A percentile compares a stretch with the other conserved stretches of the same genome.
Conservation (phyloP, 2,888 invertebrate species). For the Zygothrica quintamaculata region DNA sequence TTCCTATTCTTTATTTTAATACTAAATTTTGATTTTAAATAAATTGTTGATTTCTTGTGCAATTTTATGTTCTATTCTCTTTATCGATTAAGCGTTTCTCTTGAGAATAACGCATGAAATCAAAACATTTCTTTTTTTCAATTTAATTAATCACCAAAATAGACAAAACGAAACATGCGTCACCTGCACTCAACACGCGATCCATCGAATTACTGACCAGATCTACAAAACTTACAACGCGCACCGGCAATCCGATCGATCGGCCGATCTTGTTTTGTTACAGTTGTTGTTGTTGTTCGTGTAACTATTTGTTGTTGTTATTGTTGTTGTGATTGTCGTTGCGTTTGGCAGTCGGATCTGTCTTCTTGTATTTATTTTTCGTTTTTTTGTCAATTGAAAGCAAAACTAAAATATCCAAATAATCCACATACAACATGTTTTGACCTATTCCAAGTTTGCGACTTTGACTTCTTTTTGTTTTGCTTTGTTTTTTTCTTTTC, state of each 20-base stretch:
- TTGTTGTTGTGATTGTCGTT: constrained; percentile 27
- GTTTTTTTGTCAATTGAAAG: constrained; percentile 34
- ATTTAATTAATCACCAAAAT: constrained; percentile 56
- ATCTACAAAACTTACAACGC: constrained; percentile 39
- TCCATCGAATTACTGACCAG: constrained; percentile 10
- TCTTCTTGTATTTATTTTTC: constrained; percentile 31
- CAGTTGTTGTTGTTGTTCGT: constrained; percentile 27
- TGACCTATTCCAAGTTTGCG: not conserved
- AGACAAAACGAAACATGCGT: constrained; percentile 56
- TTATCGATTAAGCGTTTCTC: constrained; percentile 18
- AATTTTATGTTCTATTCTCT: constrained; percentile 7
- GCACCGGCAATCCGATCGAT: constrained; percentile 45
- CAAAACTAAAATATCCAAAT: constrained; percentile 32
- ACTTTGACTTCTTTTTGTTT: constrained; percentile 34
- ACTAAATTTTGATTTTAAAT: constrained; percentile 1
- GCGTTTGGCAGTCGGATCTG: constrained; percentile 25
- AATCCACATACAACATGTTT: too few species aligned
- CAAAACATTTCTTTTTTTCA: constrained; percentile 18
- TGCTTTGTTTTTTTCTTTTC: constrained; percentile 19
- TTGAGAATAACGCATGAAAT: constrained; percentile 21
- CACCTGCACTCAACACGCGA: constrained; percentile 46
- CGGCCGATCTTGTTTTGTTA: too few species aligned
- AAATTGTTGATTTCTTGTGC: not conserved
- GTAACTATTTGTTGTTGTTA: constrained; percentile 29
- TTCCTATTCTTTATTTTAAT: not conserved